Evolutionary conservation across 2,797 vertebrate species (phyloP).

Genomic region (Chloroceryle amazona): DNA sequence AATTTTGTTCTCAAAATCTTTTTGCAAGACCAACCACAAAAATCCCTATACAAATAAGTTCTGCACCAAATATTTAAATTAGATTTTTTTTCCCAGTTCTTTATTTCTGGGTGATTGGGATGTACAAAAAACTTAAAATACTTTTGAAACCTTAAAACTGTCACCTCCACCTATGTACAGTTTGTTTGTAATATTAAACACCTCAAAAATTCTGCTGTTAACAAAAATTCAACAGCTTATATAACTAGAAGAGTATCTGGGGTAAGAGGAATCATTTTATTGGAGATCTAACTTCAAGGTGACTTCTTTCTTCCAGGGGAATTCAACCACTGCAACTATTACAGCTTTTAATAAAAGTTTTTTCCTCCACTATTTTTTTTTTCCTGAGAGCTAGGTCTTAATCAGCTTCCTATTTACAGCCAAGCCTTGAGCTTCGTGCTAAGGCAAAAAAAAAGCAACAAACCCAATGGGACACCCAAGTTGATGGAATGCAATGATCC

Average conservation of each 20-base stretch:
- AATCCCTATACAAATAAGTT: not conserved
- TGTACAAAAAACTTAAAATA: not conserved
- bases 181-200: not conserved
- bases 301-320: not conserved
- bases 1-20: not conserved
- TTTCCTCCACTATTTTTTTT: not conserved
- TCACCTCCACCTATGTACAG: not conserved
- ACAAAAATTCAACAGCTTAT: not conserved
- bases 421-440: not conserved
- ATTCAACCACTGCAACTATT: not conserved
- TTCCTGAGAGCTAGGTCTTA: not conserved
- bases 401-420: not conserved
- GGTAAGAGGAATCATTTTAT: not conserved
- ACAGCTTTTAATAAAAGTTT: not conserved
- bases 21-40: not conserved
- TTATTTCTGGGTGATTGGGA: not conserved
- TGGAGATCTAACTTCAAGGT: not conserved
- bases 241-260: not conserved
- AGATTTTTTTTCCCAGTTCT: not conserved
- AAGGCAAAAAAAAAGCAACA: not conserved
- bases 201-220: not conserved
- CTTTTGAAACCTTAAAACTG: not conserved
- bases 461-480: not conserved
- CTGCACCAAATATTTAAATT: not conserved
- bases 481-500: not conserved